Evolutionary conservation across 2,888 invertebrate species (phyloP).

Genomic region (Ramazzottius varieornatus): DNA sequence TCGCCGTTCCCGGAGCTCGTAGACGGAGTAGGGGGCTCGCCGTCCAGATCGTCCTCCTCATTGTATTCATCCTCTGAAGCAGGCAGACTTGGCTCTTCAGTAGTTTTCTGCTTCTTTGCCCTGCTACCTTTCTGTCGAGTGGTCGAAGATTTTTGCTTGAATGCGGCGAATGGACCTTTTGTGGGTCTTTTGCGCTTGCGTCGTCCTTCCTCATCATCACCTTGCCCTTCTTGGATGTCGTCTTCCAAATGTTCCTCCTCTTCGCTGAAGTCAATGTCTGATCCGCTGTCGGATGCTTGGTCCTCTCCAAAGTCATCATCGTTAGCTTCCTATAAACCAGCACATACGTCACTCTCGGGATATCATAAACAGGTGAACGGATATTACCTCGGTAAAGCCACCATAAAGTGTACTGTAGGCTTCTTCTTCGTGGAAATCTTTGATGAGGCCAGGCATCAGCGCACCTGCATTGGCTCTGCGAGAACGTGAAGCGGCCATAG

Average conservation of each 20-base stretch:
- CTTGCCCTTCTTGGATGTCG: neutral
- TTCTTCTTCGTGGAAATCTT: slow-evolving; percentile 2
- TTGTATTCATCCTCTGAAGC: neutral
- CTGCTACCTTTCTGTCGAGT: neutral
- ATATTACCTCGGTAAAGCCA: neutral
- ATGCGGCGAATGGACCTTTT: neutral
- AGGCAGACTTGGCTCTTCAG: neutral
- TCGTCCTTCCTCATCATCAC: neutral
- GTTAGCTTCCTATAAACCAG: neutral
- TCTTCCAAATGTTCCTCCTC: neutral
- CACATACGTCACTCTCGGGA: too few relatives aligned
- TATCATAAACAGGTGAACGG: too few relatives aligned
- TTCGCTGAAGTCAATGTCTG: neutral
- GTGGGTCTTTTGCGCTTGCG: neutral
- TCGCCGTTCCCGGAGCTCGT: neutral
- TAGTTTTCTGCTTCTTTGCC: neutral
- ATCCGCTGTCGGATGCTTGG: neutral
- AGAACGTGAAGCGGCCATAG: neutral
- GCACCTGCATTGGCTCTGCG: neutral
- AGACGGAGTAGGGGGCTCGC: neutral
- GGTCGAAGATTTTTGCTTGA: neutral
- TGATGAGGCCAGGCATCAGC: neutral
- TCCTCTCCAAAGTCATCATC: neutral
- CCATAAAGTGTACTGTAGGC: neutral
- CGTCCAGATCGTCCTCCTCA: neutral